Percentiles rank a stretch among this genome's conserved stretches.
These are phyloP conservation scores for Gortyna flavago DNA, from an alignment of 2,888 invertebrate genomes.

Conservation along the genomic window DNA sequence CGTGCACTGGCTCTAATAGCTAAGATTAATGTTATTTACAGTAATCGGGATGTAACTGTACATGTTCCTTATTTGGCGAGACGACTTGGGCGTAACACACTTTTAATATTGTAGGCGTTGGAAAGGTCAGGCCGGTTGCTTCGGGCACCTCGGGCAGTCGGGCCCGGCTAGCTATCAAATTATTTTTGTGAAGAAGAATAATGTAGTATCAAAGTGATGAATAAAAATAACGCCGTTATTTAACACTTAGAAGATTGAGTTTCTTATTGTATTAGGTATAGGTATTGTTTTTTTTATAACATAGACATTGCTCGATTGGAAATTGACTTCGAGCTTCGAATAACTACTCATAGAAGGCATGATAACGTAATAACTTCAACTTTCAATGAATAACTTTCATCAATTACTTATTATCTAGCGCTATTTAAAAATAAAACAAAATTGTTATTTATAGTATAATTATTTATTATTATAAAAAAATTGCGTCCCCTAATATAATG, in stretches of 20 bases:
- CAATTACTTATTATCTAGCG: background rate
- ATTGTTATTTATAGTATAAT: no score
- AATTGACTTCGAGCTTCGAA: background rate
- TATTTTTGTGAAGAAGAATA: conserved; percentile 50
- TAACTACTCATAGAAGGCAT: background rate
- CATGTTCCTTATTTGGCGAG: conserved; percentile 66
- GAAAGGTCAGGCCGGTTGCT: conserved; percentile 57
- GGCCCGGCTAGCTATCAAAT: conserved; percentile 42
- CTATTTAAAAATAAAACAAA: no score
- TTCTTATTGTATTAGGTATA: conserved; percentile 12
- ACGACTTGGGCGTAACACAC: conserved; percentile 63
- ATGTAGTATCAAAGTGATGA: conserved; percentile 44
- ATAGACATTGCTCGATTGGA: background rate
- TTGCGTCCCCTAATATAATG: conserved; percentile 5
- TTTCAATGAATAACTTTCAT: background rate
- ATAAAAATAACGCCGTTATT: conserved; percentile 51
- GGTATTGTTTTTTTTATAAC: conserved; percentile 10
- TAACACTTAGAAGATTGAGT: conserved; percentile 37
- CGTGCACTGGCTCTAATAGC: conserved; percentile 54
- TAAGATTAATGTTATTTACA: conserved; percentile 62
- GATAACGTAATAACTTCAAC: background rate
- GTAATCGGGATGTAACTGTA: conserved; percentile 65
- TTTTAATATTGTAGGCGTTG: conserved; percentile 62
- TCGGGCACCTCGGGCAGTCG: conserved; percentile 11
- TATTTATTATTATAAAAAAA: no score